phyloP scores from a whole-genome alignment of 37 sponge, comb jelly and placozoan species.

The Halisarca cf. caerulea region DNA sequence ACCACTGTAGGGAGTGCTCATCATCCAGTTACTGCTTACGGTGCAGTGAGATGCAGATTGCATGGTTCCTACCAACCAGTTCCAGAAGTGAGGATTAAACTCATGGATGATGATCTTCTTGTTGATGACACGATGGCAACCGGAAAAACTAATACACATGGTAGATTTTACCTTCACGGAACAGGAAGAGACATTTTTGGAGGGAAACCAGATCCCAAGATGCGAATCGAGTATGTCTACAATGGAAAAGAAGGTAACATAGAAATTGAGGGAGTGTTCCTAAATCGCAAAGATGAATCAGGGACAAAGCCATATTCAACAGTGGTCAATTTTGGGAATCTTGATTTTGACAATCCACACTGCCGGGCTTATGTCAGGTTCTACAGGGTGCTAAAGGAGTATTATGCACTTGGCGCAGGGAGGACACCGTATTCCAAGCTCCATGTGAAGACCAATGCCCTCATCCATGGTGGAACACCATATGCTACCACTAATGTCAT shows the following conservation, averaged over 20 bases:
- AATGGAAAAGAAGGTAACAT: neutral
- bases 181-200: neutral
- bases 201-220: slow-evolving; percentile 22
- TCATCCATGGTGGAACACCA: slow-evolving; percentile 10
- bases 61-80: neutral
- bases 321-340: neutral
- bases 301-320: neutral
- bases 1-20: no score
- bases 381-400: neutral
- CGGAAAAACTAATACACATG: neutral
- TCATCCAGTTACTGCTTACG: neutral
- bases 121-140: neutral
- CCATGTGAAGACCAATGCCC: neutral
- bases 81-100: neutral
- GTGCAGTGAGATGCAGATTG: neutral
- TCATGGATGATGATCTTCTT: neutral
- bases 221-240: neutral
- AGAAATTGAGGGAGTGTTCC: no score
- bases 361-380: slow-evolving; percentile 27
- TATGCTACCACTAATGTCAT: neutral
- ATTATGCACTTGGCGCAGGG: neutral
- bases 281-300: neutral
- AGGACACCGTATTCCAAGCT: neutral
- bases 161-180: neutral
- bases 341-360: slow-evolving; percentile 12